phyloP scores from a whole-genome alignment of 2,797 vertebrate species.

The Bovichtus diacanthus region DNA sequence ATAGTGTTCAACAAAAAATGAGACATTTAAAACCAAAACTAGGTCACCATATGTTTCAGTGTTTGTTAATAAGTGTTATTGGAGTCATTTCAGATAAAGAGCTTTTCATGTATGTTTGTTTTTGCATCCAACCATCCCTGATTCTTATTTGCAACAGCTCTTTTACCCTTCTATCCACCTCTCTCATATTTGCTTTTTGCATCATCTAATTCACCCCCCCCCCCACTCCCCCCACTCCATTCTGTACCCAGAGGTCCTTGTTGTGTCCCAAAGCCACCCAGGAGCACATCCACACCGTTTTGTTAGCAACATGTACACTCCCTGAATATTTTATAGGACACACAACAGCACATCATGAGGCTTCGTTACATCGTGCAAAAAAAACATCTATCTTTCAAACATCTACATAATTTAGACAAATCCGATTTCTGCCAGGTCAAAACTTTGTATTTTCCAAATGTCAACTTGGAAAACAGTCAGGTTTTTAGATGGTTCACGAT shows the following conservation, averaged over 20 bases:
- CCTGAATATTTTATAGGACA: slow-evolving; percentile 80
- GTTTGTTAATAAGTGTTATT: not conserved
- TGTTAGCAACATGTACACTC: slow-evolving; percentile 62
- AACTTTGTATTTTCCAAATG: slow-evolving; percentile 23
- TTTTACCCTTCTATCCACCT: not conserved
- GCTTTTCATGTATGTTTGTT: not conserved
- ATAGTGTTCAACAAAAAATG: not conserved
- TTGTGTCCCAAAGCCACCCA: slow-evolving; percentile 50
- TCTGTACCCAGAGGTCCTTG: slow-evolving; percentile 50
- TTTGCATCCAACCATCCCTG: not conserved
- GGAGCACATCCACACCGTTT: slow-evolving; percentile 56
- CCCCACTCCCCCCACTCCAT: slow-evolving; percentile 6
- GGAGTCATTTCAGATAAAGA: not conserved
- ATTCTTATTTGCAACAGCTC: not conserved
- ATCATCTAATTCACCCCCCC: not conserved
- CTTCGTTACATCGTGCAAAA: slow-evolving; percentile 32
- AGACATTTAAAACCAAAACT: not conserved
- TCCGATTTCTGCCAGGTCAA: slow-evolving; percentile 5
- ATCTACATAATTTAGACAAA: slow-evolving; percentile 51
- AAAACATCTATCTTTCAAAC: slow-evolving; percentile 15
- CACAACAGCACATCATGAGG: slow-evolving; percentile 36
- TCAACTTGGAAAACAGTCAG: slow-evolving; percentile 4
- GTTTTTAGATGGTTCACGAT: not conserved
- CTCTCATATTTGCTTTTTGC: slow-evolving; percentile 13
- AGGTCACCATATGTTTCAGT: not conserved